A percentile compares a stretch with the other conserved stretches of the same genome.
Evolutionary conservation across 2,797 vertebrate genomes (phyloP).

Genomic region (Trachops cirrhosus): DNA sequence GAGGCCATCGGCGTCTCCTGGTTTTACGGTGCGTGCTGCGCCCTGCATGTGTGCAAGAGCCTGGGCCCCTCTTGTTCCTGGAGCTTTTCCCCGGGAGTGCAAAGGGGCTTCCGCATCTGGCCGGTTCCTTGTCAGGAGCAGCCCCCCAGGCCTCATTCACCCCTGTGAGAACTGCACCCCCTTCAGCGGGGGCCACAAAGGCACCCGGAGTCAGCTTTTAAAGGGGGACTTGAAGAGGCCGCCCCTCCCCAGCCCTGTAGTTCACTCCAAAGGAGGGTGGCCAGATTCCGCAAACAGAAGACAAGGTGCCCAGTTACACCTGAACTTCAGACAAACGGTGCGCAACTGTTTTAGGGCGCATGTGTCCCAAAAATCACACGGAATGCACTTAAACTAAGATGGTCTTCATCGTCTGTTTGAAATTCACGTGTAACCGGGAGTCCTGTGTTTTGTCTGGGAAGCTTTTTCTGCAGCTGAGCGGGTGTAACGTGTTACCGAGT

Average conservation of each 20-base stretch:
- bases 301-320: neutral
- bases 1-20: constrained; percentile 99
- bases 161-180: neutral
- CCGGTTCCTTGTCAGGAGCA: fast-evolving
- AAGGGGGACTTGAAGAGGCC: neutral
- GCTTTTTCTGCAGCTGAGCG: too few species aligned
- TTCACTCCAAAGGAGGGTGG: neutral
- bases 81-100: neutral
- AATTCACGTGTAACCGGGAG: neutral
- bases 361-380: neutral
- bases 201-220: fast-evolving
- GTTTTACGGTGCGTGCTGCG: constrained; percentile 93
- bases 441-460: too few species aligned
- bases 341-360: neutral
- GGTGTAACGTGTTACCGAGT: neutral
- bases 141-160: neutral
- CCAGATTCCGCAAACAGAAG: neutral
- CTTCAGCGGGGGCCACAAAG: neutral
- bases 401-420: neutral
- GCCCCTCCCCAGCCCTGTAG: neutral
- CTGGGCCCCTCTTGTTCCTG: fast-evolving
- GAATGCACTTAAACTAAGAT: neutral
- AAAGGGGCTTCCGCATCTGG: neutral
- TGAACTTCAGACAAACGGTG: neutral
- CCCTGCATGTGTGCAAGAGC: fast-evolving